Percentiles rank a stretch among this genome's conserved stretches.
phyloP scores from a whole-genome alignment of 1,140 invertebrate genomes.

The Chlorops oryzae region DNA sequence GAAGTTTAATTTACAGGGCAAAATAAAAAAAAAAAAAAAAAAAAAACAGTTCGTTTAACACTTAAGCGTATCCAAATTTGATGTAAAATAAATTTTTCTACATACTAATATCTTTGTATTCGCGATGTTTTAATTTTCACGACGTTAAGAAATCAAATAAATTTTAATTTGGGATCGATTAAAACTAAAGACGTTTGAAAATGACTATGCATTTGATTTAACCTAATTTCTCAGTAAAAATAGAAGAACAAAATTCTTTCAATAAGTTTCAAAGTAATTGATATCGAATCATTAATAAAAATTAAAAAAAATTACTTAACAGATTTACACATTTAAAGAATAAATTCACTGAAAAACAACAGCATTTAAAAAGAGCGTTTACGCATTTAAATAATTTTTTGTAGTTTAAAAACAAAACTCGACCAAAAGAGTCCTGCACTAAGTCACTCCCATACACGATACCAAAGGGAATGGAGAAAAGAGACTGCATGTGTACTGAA shows the following conservation, averaged over 20 bases:
- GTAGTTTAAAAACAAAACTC: not conserved
- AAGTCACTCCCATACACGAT: too few species aligned
- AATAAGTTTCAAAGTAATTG: not conserved
- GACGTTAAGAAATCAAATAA: not conserved
- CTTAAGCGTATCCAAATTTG: too few species aligned
- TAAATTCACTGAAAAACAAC: not conserved
- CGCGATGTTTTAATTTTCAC: constrained; percentile 13
- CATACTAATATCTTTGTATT: constrained; percentile 1
- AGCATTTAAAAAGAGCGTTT: not conserved
- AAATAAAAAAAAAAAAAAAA: not conserved
- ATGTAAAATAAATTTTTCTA: constrained; percentile 9
- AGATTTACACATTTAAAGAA: not conserved
- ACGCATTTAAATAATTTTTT: not conserved
- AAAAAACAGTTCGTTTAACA: too few species aligned
- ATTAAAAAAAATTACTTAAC: not conserved
- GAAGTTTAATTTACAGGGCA: not conserved
- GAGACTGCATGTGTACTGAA: too few species aligned
- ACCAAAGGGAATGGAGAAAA: too few species aligned
- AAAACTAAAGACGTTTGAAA: too few species aligned
- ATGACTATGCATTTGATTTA: too few species aligned
- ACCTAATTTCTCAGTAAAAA: too few species aligned
- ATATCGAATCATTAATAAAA: not conserved
- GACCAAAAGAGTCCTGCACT: too few species aligned
- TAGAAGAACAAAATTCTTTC: not conserved
- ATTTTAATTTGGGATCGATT: too few species aligned